These are phyloP conservation scores for Drosophila tropicalis DNA, from an alignment of 1,140 invertebrate genomes.

Conservation along the genomic window DNA sequence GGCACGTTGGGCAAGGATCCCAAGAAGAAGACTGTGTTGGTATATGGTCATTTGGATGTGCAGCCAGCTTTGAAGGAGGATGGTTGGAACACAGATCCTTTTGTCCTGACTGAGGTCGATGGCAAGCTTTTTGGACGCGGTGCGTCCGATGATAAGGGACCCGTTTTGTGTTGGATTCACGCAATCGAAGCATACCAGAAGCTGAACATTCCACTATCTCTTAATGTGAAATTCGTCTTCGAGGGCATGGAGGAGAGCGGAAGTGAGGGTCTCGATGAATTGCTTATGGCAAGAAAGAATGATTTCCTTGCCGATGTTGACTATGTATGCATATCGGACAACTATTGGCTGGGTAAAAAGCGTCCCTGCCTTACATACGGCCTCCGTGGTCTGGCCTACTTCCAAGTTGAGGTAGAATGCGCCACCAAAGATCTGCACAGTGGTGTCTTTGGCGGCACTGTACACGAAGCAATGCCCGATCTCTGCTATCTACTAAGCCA, in stretches of 20 bases:
- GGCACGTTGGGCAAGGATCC: conserved; percentile 92
- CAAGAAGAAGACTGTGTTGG: conserved; percentile 94
- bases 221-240: conserved; percentile 98
- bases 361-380: conserved; percentile 99
- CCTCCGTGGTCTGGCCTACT: conserved; percentile 96
- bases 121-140: conserved; percentile 97
- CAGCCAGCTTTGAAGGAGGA: conserved; percentile 96
- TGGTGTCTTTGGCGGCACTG: conserved; percentile 96
- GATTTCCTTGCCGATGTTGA: conserved; percentile 94
- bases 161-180: conserved; percentile 96
- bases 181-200: conserved; percentile 95
- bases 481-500: conserved; percentile 92
- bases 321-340: conserved; percentile 99
- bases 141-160: conserved; percentile 97
- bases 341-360: conserved; percentile 98
- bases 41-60: conserved; percentile 99
- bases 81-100: conserved; percentile 98
- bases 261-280: conserved; percentile 96
- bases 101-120: conserved; percentile 93
- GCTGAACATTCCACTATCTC: conserved; percentile 89
- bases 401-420: conserved; percentile 94
- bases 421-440: conserved; percentile 97
- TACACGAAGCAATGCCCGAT: conserved; percentile 95
- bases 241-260: conserved; percentile 99
- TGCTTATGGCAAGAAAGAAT: conserved; percentile 89